phyloP scores from a whole-genome alignment of 2,888 invertebrate genomes.

The Andrena minutula region DNA sequence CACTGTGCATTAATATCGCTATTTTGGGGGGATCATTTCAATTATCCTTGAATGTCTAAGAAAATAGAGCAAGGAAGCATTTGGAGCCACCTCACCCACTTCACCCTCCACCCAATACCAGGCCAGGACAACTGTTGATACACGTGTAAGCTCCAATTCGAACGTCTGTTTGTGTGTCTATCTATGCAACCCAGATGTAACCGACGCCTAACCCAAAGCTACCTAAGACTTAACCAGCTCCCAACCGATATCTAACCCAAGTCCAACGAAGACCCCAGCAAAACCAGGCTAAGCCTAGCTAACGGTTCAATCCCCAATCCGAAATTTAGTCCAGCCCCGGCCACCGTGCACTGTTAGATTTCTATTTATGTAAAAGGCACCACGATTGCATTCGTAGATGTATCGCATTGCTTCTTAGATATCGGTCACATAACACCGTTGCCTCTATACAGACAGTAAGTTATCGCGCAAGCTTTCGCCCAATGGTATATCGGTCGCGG shows the following conservation, averaged over 20 bases:
- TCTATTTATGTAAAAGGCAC: neutral
- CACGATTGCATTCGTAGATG: neutral
- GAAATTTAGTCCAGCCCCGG: constrained; percentile 9
- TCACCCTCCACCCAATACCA: neutral
- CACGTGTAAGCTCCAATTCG: constrained; percentile 55
- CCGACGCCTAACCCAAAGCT: constrained; percentile 58
- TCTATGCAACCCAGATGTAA: constrained; percentile 45
- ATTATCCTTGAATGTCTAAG: neutral
- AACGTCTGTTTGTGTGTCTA: constrained; percentile 40
- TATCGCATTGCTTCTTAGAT: constrained; percentile 21
- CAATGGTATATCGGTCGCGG: constrained; percentile 52
- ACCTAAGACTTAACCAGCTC: constrained; percentile 56
- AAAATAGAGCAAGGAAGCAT: neutral
- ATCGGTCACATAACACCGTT: constrained; percentile 39
- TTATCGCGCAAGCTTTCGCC: constrained; percentile 56
- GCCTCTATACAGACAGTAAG: constrained; percentile 50
- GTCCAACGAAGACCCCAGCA: constrained; percentile 48
- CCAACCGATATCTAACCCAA: constrained; percentile 50
- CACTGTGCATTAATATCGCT: neutral
- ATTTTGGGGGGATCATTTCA: neutral
- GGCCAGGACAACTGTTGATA: constrained; percentile 52
- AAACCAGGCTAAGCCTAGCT: constrained; percentile 30
- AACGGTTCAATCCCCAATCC: constrained; percentile 29
- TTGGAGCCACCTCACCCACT: neutral
- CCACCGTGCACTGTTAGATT: neutral